A percentile compares a stretch with the other conserved stretches of the same genome.
These are phyloP conservation scores for Brachynemurus nebulosus DNA, from an alignment of 2,888 invertebrate genomes.

Conservation along the genomic window DNA sequence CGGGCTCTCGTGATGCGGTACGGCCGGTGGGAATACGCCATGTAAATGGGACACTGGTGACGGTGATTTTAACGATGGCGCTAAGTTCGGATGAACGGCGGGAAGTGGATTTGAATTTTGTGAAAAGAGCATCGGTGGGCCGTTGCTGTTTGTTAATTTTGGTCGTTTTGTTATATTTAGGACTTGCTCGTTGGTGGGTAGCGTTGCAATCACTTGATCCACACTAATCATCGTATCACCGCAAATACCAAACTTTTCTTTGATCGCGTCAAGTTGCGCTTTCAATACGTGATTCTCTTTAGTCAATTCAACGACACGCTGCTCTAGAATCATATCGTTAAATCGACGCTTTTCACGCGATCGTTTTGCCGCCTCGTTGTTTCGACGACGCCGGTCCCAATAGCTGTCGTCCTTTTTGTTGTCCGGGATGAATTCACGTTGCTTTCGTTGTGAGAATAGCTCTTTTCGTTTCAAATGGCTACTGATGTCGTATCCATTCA, in stretches of 20 bases:
- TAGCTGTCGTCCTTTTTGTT: constrained; percentile 94
- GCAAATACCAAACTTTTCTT: constrained; percentile 84
- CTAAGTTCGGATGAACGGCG: constrained; percentile 43
- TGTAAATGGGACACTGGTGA: constrained; percentile 18
- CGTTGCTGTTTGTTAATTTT: constrained; percentile 30
- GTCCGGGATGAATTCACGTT: constrained; percentile 92
- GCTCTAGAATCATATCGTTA: constrained; percentile 94
- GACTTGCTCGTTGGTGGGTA: constrained; percentile 75
- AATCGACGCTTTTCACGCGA: constrained; percentile 92
- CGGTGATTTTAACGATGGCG: constrained; percentile 26
- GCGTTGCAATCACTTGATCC: constrained; percentile 74
- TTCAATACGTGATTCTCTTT: constrained; percentile 91
- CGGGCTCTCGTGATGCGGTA: constrained; percentile 24
- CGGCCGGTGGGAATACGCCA: constrained; percentile 7
- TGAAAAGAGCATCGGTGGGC: constrained; percentile 41
- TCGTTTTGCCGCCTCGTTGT: constrained; percentile 94
- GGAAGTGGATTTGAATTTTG: constrained; percentile 41
- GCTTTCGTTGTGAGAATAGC: constrained; percentile 79
- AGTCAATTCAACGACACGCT: constrained; percentile 83
- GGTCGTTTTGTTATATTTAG: constrained; percentile 69
- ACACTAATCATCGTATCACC: constrained; percentile 77
- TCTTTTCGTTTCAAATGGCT: constrained; percentile 54
- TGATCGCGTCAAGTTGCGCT: constrained; percentile 82
- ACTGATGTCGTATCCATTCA: constrained; percentile 36
- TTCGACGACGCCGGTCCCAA: constrained; percentile 90